phyloP scores from a whole-genome alignment of 2,113 vertebrate genomes.

The Bostrychus sinensis region DNA sequence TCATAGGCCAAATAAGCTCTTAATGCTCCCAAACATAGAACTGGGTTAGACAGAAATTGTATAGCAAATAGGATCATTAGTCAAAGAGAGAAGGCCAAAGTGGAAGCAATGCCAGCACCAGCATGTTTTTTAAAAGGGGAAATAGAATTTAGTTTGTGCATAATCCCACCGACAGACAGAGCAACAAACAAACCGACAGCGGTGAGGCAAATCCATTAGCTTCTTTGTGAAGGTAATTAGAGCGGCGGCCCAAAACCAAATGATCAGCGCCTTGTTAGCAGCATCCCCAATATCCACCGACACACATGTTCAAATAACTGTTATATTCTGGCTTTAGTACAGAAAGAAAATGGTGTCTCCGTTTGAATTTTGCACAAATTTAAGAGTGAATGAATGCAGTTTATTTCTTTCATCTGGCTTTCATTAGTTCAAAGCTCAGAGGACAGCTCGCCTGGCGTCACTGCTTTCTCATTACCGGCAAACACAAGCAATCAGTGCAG shows the following conservation, averaged over 20 bases:
- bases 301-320: slow-evolving; percentile 15
- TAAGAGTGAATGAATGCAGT: slow-evolving; percentile 39
- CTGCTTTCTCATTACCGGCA: slow-evolving; percentile 61
- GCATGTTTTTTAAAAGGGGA: not conserved
- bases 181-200: slow-evolving; percentile 1
- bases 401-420: slow-evolving; percentile 61
- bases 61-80: slow-evolving; percentile 20
- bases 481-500: slow-evolving; percentile 57
- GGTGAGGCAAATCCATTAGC: slow-evolving; percentile 6
- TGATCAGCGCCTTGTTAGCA: slow-evolving; percentile 39
- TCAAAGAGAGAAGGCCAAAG: slow-evolving; percentile 7
- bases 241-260: slow-evolving; percentile 36
- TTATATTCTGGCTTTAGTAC: slow-evolving; percentile 23
- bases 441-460: slow-evolving; percentile 52
- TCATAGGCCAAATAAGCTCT: slow-evolving; percentile 24
- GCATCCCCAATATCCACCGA: slow-evolving; percentile 32
- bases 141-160: not conserved
- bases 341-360: slow-evolving; percentile 18
- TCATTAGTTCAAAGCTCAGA: slow-evolving; percentile 67
- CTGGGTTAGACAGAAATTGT: slow-evolving; percentile 18
- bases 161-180: slow-evolving; percentile 1
- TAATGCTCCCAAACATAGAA: slow-evolving; percentile 8
- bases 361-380: slow-evolving; percentile 39
- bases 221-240: slow-evolving; percentile 39
- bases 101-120: not conserved